A percentile compares a stretch with the other conserved stretches of the same genome.
phyloP scores from a whole-genome alignment of 2,888 invertebrate species.

The Orchesellides sinensis region DNA sequence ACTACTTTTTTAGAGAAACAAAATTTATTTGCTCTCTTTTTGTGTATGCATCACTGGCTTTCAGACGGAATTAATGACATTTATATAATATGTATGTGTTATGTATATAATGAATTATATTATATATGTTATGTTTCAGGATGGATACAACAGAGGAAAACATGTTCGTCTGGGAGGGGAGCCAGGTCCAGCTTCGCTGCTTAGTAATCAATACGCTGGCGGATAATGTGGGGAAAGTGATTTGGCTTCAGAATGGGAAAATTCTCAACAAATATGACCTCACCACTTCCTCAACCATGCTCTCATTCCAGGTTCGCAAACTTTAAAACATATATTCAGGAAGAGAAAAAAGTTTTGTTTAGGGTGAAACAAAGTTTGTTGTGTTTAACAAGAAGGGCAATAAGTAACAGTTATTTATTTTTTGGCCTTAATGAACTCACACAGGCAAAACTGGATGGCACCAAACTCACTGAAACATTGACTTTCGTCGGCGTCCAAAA shows the following conservation, averaged over 20 bases:
- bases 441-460: conserved; percentile 71
- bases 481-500: conserved; percentile 84
- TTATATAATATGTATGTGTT: background rate
- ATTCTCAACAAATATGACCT: conserved; percentile 64
- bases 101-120: too few species aligned
- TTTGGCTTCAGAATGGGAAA: conserved; percentile 69
- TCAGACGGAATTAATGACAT: background rate
- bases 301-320: conserved; percentile 64
- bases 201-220: conserved; percentile 70
- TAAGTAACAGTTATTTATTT: background rate
- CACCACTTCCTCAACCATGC: conserved; percentile 50
- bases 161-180: conserved; percentile 74
- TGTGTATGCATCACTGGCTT: background rate
- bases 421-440: background rate
- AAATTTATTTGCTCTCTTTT: conserved; percentile 16
- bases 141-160: conserved; percentile 73
- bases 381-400: background rate
- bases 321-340: background rate
- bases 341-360: background rate
- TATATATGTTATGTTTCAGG: too few species aligned
- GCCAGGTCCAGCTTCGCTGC: conserved; percentile 73
- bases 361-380: background rate
- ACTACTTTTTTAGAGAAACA: too few species aligned
- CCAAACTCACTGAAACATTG: conserved; percentile 69
- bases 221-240: conserved; percentile 69